phyloP scores from a whole-genome alignment of 1,140 invertebrate genomes.

The silkworm (Bombyx mori) region DNA sequence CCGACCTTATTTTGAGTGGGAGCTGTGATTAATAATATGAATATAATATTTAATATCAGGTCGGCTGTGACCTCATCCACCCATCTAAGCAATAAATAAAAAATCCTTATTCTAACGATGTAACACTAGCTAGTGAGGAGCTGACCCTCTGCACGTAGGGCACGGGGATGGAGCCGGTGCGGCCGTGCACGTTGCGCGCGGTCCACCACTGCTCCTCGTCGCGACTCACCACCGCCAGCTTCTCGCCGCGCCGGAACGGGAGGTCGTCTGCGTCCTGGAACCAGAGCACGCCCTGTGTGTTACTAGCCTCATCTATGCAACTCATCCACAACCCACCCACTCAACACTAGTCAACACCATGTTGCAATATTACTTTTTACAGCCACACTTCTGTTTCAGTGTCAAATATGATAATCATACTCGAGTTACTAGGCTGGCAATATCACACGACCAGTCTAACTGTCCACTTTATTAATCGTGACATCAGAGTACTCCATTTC shows the following conservation, averaged over 20 bases:
- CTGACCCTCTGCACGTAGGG: slow-evolving; percentile 89
- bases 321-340: no score
- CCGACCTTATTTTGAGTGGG: no score
- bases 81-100: not conserved
- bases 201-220: slow-evolving; percentile 99
- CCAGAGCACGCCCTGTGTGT: not conserved
- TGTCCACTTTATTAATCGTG: no score
- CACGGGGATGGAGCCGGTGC: slow-evolving; percentile 94
- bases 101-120: no score
- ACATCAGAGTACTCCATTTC: no score
- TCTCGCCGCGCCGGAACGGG: slow-evolving; percentile 94
- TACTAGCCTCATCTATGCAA: no score
- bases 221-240: slow-evolving; percentile 89
- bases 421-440: no score
- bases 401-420: no score
- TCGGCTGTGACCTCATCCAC: not conserved
- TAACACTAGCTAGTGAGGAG: slow-evolving; percentile 11
- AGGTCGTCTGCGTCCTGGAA: slow-evolving; percentile 93
- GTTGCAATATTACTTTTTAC: no score
- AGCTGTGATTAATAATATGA: not conserved
- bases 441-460: no score
- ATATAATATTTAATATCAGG: not conserved
- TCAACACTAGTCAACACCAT: no score
- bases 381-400: no score
- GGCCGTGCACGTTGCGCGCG: slow-evolving; percentile 88